Base-by-base conservation (phyloP, 1,140 invertebrate genomes). In the Anoplophora glabripennis region DNA sequence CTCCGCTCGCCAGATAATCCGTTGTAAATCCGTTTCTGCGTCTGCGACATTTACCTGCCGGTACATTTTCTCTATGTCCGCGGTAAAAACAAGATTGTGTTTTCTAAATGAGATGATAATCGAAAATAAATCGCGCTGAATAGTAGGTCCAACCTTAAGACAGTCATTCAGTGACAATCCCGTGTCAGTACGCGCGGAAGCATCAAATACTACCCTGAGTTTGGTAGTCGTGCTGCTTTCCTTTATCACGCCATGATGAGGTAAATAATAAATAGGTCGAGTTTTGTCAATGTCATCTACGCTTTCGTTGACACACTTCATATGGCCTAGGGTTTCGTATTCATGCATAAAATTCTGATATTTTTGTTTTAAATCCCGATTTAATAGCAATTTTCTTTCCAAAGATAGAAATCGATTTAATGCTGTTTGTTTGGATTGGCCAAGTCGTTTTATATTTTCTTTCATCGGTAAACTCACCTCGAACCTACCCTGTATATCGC, bases 11-110 rank as follows among this genome's bases (percentile, higher is more conserved):
- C 76, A 78, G 0, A 78, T 18, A 18, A 78, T 75, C 51, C 61
- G 54, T 48, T 78, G 77, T 56, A 68, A 71, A 33, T 67, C 53
- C 17, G 57, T 33, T 21, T 76, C 21, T 41, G 70, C 55, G 14
- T 35, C 2, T n/a, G 58, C 45, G 7, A 77, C 64, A 0, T 71
- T 21, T 5, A 80, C 68, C 53, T 77, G 74, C 7, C 77, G 55
- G 59, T 78, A 82, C 76, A 80, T 80, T 57, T 77, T 75, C 9
- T 59, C 51, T 4, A 79, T 72, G 42, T 80, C 78, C 2, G 69
- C 71, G n/a, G 46, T 55, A 1, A 70, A 18, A 1, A 64, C 60
- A 38, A 53, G 28, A 12, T 37, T 12, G 49, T 64, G 53, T n/a
- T 21, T 18, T 36, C 65, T 28, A 36, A 67, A 67, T n/a, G 57